These are phyloP conservation scores for Drosophila guanche DNA, from an alignment of 1,140 invertebrate species.

Conservation along the genomic window DNA sequence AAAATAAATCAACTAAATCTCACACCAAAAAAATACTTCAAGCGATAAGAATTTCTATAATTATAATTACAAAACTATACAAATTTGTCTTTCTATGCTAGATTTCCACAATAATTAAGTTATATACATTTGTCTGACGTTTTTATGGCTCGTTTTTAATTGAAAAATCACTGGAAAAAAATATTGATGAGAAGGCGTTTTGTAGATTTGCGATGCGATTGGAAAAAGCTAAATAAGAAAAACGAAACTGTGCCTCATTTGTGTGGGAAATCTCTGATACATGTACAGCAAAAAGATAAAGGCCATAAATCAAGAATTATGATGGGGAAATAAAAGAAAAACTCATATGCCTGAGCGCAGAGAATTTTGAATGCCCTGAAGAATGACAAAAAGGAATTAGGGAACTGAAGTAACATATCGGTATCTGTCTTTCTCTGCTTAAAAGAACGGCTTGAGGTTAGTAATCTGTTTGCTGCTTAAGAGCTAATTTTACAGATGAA, in stretches of 20 bases:
- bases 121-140: background rate
- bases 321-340: conserved; percentile 5
- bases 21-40: background rate
- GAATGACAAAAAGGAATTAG: background rate
- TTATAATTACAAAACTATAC: conserved; percentile 6
- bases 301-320: conserved; percentile 14
- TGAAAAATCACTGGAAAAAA: background rate
- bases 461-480: no score
- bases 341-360: background rate
- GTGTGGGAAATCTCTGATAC: conserved; percentile 31
- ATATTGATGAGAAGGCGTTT: background rate
- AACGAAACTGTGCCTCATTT: conserved; percentile 6
- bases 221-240: background rate
- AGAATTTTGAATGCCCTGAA: background rate
- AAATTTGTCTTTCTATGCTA: background rate
- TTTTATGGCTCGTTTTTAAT: background rate
- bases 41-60: conserved; percentile 13
- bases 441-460: no score
- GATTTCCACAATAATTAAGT: background rate
- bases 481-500: no score
- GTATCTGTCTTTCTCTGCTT: no score
- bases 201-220: background rate
- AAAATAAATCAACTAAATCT: conserved; percentile 11
- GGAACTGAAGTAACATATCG: no score
- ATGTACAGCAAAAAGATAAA: conserved; percentile 1